A percentile compares a stretch with the other conserved stretches of the same genome.
Conservation (phyloP, 2,797 vertebrate species). For the Takifugu ocellatus region DNA sequence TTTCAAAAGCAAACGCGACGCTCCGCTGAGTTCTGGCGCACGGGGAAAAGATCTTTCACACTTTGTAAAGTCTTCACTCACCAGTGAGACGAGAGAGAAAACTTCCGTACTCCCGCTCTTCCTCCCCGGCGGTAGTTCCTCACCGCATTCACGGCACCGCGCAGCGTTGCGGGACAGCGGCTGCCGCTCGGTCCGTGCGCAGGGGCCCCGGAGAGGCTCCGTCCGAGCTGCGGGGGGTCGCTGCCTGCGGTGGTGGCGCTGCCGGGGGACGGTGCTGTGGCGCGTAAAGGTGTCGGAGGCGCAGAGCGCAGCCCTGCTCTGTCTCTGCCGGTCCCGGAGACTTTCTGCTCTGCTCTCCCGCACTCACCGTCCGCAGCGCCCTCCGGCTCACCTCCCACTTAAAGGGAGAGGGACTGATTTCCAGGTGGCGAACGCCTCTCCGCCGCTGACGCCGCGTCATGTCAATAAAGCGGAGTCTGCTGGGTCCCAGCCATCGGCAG, state of each 20-base stretch:
- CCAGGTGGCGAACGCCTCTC: constrained; percentile 35
- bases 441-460: too few relatives aligned
- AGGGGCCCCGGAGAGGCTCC: constrained; percentile 14
- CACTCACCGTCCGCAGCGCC: constrained; percentile 56
- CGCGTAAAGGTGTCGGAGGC: constrained; percentile 47
- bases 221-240: constrained; percentile 3
- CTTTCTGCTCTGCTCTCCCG: constrained; percentile 66
- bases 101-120: constrained; percentile 59
- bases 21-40: neutral
- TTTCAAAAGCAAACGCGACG: constrained; percentile 2
- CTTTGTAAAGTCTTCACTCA: constrained; percentile 52
- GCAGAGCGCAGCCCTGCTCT: constrained; percentile 40
- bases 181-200: constrained; percentile 2
- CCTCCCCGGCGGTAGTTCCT: constrained; percentile 48
- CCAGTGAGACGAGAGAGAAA: constrained; percentile 41
- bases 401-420: constrained; percentile 76
- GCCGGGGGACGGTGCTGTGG: constrained; percentile 16
- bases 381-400: constrained; percentile 79
- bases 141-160: constrained; percentile 47
- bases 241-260: neutral
- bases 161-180: constrained; percentile 19
- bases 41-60: neutral
- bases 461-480: too few relatives aligned
- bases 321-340: constrained; percentile 52
- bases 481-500: too few relatives aligned